A percentile compares a stretch with the other conserved stretches of the same genome.
Evolutionary conservation across 2,113 vertebrate genomes (phyloP).

Genomic region (Perccottus glenii): DNA sequence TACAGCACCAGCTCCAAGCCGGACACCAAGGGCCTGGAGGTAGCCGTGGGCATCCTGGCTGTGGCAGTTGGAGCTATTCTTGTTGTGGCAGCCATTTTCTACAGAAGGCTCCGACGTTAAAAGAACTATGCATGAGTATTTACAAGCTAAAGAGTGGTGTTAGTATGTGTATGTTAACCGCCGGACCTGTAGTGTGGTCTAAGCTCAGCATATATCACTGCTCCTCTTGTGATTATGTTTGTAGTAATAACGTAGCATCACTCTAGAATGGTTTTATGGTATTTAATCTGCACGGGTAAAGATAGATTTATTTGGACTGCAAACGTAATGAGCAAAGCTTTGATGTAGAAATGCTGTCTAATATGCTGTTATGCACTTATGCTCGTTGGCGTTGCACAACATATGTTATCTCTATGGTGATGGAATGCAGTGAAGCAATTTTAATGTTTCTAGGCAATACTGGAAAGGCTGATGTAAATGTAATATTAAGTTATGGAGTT

Average conservation of each 20-base stretch:
- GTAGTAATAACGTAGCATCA: conserved; percentile 2
- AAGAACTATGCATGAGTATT: no score
- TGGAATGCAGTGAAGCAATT: not conserved
- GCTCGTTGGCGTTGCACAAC: conserved; percentile 13
- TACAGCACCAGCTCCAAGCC: not conserved
- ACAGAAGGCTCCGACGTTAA: conserved; percentile 41
- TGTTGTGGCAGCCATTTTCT: conserved; percentile 55
- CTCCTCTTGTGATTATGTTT: not conserved
- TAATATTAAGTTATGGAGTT: conserved; percentile 1
- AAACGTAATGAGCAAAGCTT: not conserved
- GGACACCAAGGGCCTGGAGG: conserved; percentile 55
- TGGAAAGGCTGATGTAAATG: not conserved
- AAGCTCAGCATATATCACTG: not conserved
- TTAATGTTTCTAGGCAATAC: not conserved
- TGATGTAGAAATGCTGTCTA: not conserved
- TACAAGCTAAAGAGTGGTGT: not conserved
- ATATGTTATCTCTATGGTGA: not conserved
- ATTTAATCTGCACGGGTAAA: not conserved
- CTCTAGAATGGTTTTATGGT: conserved; percentile 5
- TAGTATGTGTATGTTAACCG: not conserved
- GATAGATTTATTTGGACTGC: not conserved
- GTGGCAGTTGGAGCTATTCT: conserved; percentile 46
- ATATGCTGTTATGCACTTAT: conserved; percentile 1
- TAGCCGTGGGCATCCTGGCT: conserved; percentile 68
- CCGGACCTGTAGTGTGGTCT: not conserved